These are phyloP conservation scores for Hedychridium roseum DNA, from an alignment of 2,888 invertebrate genomes.

Conservation along the genomic window DNA sequence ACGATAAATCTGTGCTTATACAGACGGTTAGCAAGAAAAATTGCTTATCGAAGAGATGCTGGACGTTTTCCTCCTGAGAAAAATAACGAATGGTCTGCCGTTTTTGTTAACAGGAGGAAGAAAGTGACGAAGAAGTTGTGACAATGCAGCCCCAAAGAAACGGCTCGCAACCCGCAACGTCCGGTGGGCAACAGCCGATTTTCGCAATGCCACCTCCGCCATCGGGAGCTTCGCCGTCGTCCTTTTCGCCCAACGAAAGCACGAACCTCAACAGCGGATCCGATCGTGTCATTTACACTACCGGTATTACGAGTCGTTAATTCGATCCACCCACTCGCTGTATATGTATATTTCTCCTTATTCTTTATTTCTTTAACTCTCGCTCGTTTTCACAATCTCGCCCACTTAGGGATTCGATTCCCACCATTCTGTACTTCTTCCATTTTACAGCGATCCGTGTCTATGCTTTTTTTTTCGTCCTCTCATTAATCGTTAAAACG, in stretches of 20 bases:
- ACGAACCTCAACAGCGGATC: conserved; percentile 69
- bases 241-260: conserved; percentile 70
- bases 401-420: too few species aligned
- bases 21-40: not conserved
- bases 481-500: too few species aligned
- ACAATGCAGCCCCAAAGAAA: conserved; percentile 69
- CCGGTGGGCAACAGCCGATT: conserved; percentile 67
- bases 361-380: too few species aligned
- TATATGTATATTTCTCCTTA: too few species aligned
- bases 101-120: conserved; percentile 66
- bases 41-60: not conserved
- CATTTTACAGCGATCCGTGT: too few species aligned
- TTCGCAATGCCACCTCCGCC: conserved; percentile 70
- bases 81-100: not conserved
- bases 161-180: conserved; percentile 61
- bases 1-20: not conserved
- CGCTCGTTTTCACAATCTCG: too few species aligned
- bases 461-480: too few species aligned
- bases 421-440: too few species aligned
- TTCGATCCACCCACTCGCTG: conserved; percentile 12
- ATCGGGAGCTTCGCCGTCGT: conserved; percentile 30
- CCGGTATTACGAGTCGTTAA: conserved; percentile 55
- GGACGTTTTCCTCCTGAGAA: not conserved
- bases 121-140: conserved; percentile 69
- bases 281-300: conserved; percentile 56